phyloP scores from a whole-genome alignment of 1,140 invertebrate species.

The Leptinotarsa defecta region DNA sequence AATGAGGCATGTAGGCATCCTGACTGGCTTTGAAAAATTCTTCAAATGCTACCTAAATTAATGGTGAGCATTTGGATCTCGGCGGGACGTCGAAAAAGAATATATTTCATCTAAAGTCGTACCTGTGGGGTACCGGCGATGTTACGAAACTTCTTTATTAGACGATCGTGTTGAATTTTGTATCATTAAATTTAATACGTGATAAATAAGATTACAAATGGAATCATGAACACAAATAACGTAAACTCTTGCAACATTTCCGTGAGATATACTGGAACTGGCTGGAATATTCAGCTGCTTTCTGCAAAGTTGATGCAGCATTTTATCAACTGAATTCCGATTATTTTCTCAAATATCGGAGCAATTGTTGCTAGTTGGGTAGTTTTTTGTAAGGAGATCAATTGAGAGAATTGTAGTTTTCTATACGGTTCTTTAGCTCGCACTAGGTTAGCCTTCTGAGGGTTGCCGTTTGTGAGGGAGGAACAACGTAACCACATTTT shows the following conservation, averaged over 20 bases:
- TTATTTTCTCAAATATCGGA: no score
- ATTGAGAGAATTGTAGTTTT: no score
- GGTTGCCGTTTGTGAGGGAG: no score
- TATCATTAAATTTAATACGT: constrained; percentile 18
- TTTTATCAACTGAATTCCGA: no score
- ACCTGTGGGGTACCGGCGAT: constrained; percentile 17
- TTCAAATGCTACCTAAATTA: constrained; percentile 23
- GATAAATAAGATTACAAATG: constrained; percentile 13
- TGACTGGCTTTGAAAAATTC: constrained; percentile 18
- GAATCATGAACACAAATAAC: constrained; percentile 9
- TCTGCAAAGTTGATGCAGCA: no score
- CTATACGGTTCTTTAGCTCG: no score
- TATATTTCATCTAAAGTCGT: constrained; percentile 14
- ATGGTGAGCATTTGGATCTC: constrained; percentile 25
- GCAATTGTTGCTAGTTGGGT: no score
- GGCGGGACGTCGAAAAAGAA: constrained; percentile 15
- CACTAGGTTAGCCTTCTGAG: no score
- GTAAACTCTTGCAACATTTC: background rate
- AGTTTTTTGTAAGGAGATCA: no score
- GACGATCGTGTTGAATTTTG: constrained; percentile 19
- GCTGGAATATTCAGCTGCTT: no score
- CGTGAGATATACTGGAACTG: background rate
- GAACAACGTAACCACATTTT: no score
- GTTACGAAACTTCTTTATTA: constrained; percentile 24
- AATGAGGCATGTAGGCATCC: constrained; percentile 9